Conservation (phyloP, 1,140 invertebrate genomes). For the Heliconius eleuchia region DNA sequence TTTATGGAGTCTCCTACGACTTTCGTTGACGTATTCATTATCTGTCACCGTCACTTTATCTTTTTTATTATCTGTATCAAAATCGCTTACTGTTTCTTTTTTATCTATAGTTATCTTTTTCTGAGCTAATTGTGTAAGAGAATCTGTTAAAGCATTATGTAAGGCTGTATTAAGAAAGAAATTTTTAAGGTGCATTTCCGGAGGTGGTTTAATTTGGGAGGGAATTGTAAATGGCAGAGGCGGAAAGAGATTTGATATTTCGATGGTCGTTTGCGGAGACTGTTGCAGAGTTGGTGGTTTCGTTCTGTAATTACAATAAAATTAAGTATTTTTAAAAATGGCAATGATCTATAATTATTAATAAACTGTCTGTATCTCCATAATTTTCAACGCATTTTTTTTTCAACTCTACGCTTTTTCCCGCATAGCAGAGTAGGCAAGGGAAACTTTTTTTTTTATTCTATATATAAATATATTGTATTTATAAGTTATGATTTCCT, state of each 20-base stretch:
- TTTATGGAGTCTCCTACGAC: slow-evolving; percentile 87
- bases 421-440: no score
- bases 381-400: no score
- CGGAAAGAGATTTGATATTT: slow-evolving; percentile 50
- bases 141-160: slow-evolving; percentile 58
- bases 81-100: slow-evolving; percentile 28
- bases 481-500: no score
- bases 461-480: no score
- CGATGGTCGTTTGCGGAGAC: slow-evolving; percentile 35
- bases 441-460: no score
- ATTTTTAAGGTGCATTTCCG: slow-evolving; percentile 59
- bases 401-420: no score
- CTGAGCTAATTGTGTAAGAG: slow-evolving; percentile 45
- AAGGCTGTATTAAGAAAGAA: slow-evolving; percentile 65
- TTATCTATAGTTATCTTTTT: slow-evolving; percentile 32
- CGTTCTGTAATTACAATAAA: slow-evolving; percentile 45
- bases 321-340: slow-evolving; percentile 7
- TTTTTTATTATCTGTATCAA: slow-evolving; percentile 26
- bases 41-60: slow-evolving; percentile 22
- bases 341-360: no score
- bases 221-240: slow-evolving; percentile 49
- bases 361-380: no score
- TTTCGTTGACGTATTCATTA: slow-evolving; percentile 43
- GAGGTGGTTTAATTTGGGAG: slow-evolving; percentile 42
- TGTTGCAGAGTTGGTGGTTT: slow-evolving; percentile 41